Conservation (phyloP, 2,888 invertebrate species). For the Odontocerum albicorne region DNA sequence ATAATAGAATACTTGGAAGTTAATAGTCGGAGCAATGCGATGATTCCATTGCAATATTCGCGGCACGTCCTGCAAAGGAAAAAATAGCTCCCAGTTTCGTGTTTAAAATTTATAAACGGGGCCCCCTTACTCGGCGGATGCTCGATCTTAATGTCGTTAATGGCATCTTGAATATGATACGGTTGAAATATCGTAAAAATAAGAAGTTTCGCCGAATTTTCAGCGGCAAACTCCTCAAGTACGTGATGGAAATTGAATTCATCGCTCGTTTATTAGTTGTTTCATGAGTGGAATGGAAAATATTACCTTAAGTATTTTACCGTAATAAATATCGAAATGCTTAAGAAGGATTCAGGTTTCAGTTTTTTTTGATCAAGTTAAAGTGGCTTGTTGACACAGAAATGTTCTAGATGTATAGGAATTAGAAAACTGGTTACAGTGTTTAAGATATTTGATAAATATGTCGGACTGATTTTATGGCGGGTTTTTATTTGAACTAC, state of each 20-base stretch:
- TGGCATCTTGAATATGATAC: neutral
- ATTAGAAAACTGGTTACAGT: too few relatives aligned
- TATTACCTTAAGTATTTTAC: too few relatives aligned
- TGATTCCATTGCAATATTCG: slow-evolving; percentile 31
- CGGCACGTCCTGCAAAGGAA: slow-evolving; percentile 25
- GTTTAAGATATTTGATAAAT: too few relatives aligned
- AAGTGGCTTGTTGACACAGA: too few relatives aligned
- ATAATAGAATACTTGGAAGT: slow-evolving; percentile 35
- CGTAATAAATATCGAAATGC: too few relatives aligned
- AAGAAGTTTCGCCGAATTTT: neutral
- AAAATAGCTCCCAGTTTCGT: slow-evolving; percentile 5
- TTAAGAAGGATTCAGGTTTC: too few relatives aligned
- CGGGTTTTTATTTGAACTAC: too few relatives aligned
- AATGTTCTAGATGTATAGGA: too few relatives aligned
- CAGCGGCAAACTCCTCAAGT: neutral
- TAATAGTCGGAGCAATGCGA: slow-evolving; percentile 28
- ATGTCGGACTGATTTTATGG: too few relatives aligned
- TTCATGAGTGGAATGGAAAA: too few relatives aligned
- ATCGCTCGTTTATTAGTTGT: too few relatives aligned
- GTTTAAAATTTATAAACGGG: slow-evolving; percentile 10
- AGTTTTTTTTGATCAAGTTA: too few relatives aligned
- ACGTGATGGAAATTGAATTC: neutral
- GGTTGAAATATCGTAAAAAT: neutral
- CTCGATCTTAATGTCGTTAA: neutral
- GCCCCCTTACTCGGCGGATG: neutral